phyloP scores from a whole-genome alignment of 2,888 invertebrate genomes.

The Tachystola acroxantha region DNA sequence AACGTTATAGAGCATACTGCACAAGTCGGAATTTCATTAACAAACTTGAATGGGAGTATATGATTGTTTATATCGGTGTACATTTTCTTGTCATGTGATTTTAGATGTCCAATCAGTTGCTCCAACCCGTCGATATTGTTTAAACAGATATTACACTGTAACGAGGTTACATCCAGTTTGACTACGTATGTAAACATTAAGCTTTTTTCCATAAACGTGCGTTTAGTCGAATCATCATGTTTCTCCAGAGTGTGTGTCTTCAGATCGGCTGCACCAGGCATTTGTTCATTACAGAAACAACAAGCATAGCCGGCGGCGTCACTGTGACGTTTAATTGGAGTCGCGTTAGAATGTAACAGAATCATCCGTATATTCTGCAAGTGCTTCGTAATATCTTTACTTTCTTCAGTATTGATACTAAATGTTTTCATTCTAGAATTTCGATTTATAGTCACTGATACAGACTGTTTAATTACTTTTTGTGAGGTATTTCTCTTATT shows the following conservation, averaged over 20 bases:
- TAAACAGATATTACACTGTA: not conserved
- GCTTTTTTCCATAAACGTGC: not conserved
- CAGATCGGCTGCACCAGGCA: not conserved
- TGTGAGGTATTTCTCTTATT: no score
- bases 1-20: slow-evolving; percentile 26
- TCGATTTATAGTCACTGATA: not conserved
- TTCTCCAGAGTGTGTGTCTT: not conserved
- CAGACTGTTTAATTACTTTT: no score
- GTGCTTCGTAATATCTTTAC: not conserved
- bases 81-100: not conserved
- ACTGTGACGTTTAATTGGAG: slow-evolving; percentile 9
- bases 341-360: slow-evolving; percentile 5
- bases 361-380: slow-evolving; percentile 4
- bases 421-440: not conserved
- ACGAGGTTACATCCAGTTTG: not conserved
- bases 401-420: not conserved
- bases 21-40: slow-evolving; percentile 21
- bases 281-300: not conserved
- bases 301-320: slow-evolving; percentile 5
- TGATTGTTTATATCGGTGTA: slow-evolving; percentile 8
- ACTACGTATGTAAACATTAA: not conserved
- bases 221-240: not conserved
- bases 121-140: not conserved
- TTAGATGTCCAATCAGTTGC: not conserved
- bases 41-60: slow-evolving; percentile 33